A percentile compares a stretch with the other conserved stretches of the same genome.
These are phyloP conservation scores for Drymonia ruficornis DNA, from an alignment of 2,888 invertebrate species.

Conservation along the genomic window DNA sequence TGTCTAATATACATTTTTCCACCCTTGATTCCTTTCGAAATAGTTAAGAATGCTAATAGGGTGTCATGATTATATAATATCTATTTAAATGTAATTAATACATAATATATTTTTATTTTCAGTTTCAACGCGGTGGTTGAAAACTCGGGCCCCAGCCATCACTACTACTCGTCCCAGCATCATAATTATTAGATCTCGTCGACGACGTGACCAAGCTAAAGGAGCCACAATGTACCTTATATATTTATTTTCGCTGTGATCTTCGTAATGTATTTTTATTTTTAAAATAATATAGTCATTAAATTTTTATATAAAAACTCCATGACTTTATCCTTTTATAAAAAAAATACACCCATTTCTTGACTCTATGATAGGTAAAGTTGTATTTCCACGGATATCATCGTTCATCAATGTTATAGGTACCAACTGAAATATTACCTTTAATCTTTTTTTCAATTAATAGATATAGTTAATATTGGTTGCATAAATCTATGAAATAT, in stretches of 20 bases:
- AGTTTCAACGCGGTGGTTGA: conserved; percentile 81
- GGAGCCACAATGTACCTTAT: conserved; percentile 54
- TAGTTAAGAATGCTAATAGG: too few relatives aligned
- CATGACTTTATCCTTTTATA: conserved; percentile 9
- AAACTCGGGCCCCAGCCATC: conserved; percentile 78
- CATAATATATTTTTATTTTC: conserved; percentile 52
- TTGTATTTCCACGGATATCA: too few relatives aligned
- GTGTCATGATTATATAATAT: too few relatives aligned
- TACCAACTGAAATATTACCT: too few relatives aligned
- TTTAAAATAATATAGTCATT: conserved; percentile 50
- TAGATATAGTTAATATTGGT: too few relatives aligned
- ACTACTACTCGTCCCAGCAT: conserved; percentile 71
- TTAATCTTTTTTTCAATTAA: not conserved
- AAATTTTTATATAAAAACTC: conserved; percentile 37
- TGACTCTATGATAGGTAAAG: too few relatives aligned
- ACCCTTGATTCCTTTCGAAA: too few relatives aligned
- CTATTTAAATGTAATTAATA: too few relatives aligned
- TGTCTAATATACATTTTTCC: too few relatives aligned
- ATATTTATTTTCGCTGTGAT: conserved; percentile 69
- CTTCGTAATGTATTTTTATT: conserved; percentile 52
- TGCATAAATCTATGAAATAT: too few relatives aligned
- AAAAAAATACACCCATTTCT: too few relatives aligned
- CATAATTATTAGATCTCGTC: conserved; percentile 63
- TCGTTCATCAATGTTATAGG: too few relatives aligned
- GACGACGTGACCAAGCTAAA: conserved; percentile 23